These are phyloP conservation scores for Gerris lacustris DNA, from an alignment of 2,888 invertebrate species.

Conservation along the genomic window DNA sequence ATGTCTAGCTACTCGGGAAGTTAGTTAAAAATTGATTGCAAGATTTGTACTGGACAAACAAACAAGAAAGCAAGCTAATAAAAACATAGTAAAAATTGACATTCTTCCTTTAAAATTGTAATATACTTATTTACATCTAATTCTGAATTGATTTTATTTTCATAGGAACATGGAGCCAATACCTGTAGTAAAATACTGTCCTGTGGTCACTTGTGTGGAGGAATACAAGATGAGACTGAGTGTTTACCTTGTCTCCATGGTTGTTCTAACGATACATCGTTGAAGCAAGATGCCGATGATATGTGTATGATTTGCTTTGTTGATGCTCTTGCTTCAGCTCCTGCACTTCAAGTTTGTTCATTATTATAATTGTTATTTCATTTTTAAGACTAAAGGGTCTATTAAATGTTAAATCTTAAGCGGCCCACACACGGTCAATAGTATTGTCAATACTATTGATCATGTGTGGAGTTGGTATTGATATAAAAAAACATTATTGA, in stretches of 20 bases:
- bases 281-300: conserved; percentile 94
- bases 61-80: no score
- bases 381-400: conserved; percentile 4
- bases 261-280: conserved; percentile 43
- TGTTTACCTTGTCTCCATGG: conserved; percentile 87
- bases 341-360: conserved; percentile 64
- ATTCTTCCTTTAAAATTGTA: no score
- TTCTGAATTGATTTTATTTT: neutral
- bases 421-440: neutral
- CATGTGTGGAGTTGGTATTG: no score
- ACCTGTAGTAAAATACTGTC: conserved; percentile 70
- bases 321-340: conserved; percentile 88
- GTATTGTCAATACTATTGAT: no score
- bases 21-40: no score
- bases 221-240: conserved; percentile 67
- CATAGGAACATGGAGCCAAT: conserved; percentile 58
- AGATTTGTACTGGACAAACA: no score
- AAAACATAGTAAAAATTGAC: neutral
- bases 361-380: neutral
- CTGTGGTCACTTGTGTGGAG: conserved; percentile 90
- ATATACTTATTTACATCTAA: no score
- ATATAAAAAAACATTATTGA: no score
- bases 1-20: no score
- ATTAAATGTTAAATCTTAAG: neutral
- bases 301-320: conserved; percentile 99